Evolutionary conservation across 2,888 invertebrate species (phyloP).

Genomic region (Thecophora atra): DNA sequence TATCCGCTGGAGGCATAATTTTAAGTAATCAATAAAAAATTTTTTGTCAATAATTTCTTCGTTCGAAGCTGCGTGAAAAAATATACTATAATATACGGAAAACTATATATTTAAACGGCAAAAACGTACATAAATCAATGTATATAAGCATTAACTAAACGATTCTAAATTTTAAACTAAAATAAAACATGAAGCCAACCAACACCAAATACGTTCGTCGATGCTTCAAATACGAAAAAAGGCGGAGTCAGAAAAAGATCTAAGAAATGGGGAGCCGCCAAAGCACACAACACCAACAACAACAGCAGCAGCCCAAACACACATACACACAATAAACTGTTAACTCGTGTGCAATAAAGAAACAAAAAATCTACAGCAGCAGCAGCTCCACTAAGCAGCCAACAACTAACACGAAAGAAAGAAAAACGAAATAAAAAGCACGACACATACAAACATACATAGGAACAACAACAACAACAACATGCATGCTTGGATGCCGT

Average conservation of each 20-base stretch:
- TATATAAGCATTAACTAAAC: not conserved
- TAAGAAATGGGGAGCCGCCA: slow-evolving; percentile 58
- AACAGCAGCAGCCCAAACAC: slow-evolving; percentile 43
- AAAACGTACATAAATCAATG: not conserved
- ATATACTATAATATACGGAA: slow-evolving; percentile 24
- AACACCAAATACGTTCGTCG: slow-evolving; percentile 8
- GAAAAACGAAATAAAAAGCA: slow-evolving; percentile 37
- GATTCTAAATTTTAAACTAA: no score
- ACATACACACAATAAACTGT: slow-evolving; percentile 43
- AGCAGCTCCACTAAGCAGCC: slow-evolving; percentile 29
- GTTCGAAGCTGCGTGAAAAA: no score
- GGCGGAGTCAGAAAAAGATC: slow-evolving; percentile 57
- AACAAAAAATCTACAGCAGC: slow-evolving; percentile 41
- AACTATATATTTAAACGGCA: slow-evolving; percentile 17
- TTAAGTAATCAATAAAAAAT: no score
- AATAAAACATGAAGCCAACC: not conserved
- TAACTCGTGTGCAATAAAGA: slow-evolving; percentile 59
- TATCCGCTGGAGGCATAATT: no score
- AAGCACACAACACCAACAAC: slow-evolving; percentile 43
- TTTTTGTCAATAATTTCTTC: no score
- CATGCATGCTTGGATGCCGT: slow-evolving; percentile 19
- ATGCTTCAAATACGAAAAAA: slow-evolving; percentile 49
- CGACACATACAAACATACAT: slow-evolving; percentile 28
- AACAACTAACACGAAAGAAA: slow-evolving; percentile 14
- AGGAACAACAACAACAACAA: slow-evolving; percentile 22